Percentiles rank a stretch among this genome's conserved stretches.
These are phyloP conservation scores for Odontophorus gujanensis DNA, from an alignment of 2,113 vertebrate species.

Conservation along the genomic window DNA sequence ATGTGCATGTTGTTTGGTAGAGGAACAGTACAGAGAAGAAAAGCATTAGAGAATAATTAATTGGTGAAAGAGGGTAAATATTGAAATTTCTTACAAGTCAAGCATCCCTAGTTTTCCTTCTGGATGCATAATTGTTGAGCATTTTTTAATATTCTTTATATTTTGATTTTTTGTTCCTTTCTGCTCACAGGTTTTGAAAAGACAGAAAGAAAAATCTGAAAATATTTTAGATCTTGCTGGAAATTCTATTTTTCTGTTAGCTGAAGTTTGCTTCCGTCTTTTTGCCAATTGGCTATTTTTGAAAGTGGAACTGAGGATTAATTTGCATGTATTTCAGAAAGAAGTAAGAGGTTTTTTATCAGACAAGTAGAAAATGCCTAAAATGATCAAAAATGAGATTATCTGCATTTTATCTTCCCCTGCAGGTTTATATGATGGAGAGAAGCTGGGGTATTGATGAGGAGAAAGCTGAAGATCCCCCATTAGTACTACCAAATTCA, in stretches of 20 bases:
- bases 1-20: neutral
- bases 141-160: too few species aligned
- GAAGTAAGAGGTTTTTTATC: neutral
- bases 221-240: neutral
- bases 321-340: neutral
- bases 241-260: neutral
- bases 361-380: neutral
- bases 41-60: neutral
- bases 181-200: neutral
- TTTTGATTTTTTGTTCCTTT: neutral
- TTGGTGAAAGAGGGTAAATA: neutral
- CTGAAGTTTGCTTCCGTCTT: neutral
- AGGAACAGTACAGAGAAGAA: fast-evolving
- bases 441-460: neutral
- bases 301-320: neutral
- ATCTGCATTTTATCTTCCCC: neutral
- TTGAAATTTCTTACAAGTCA: neutral
- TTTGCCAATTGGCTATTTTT: neutral
- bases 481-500: neutral
- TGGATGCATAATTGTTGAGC: neutral
- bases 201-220: neutral
- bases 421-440: neutral
- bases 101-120: neutral
- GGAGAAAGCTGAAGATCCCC: neutral
- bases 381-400: neutral